Base-by-base conservation (phyloP, 2,113 vertebrate genomes). In the Redunca redunca region DNA sequence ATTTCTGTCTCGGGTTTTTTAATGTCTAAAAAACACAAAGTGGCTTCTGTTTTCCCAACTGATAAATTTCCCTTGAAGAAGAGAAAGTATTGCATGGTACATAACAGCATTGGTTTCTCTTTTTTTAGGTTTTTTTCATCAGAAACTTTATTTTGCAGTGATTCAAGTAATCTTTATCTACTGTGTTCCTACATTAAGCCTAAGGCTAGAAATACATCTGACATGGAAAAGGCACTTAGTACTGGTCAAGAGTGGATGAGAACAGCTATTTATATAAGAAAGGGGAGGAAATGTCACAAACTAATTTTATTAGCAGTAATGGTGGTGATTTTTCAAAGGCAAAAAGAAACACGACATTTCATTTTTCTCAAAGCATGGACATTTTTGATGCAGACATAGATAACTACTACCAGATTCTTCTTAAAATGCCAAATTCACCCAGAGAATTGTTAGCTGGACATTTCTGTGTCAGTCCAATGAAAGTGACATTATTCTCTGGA, bases 271-370 rank as follows among this genome's bases (percentile, higher is more conserved):
- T 96, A 62, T 64, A 23, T 16, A 78, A 90, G 40, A n/a, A 82
- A 57, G 60, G 30, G 1, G 3, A 43, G 13, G 5, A 88, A 52
- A 86, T 81, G 57, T 48, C 57, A 83, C 88, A 48, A 58, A 48
- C 48, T 82, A 82, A 95, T 92, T 94, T 94, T 30, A 40, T 86
- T 88, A 92, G 2, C 53, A 57, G 40, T 85, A 46, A 91, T 58
- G 9, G 58, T 55, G 74, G 95, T 92, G 55, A 74, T 60, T 74
- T 58, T 92, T 88, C 87, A 88, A 88, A 94, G 46, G 71, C 57
- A 94, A 87, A 96, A 84, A 16, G 36, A 93, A 95, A 90, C 11
- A 77, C 19, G 43, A 55, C 53, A 81, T 97, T 94, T 88, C 48
- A 67, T 25, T 93, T 95, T 97, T 74, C 77, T 95, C 55, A 48